Evolutionary conservation across 2,113 vertebrate species (phyloP).

Genomic region (Australoheros scitulus): DNA sequence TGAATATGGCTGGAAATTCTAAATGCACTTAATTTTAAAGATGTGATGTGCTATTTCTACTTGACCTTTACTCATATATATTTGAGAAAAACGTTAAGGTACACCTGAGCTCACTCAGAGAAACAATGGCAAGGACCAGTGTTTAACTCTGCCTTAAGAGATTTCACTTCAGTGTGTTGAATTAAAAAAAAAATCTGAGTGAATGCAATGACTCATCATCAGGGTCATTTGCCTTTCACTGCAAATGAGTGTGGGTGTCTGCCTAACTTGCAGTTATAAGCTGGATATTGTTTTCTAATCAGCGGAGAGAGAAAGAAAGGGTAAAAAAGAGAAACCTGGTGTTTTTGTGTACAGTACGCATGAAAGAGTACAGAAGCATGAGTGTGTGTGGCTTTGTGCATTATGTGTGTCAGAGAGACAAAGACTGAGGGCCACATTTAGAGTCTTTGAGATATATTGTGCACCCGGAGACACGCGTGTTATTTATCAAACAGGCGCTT

Average conservation of each 20-base stretch:
- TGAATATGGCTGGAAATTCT: not conserved
- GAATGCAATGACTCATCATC: slow-evolving; percentile 81
- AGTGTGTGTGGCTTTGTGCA: slow-evolving; percentile 13
- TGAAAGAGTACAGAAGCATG: not conserved
- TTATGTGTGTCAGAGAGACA: slow-evolving; percentile 34
- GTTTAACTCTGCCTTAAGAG: slow-evolving; percentile 53
- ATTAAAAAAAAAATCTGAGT: slow-evolving; percentile 70
- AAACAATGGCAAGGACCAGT: slow-evolving; percentile 47
- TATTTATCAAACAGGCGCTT: slow-evolving; percentile 41
- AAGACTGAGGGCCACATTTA: slow-evolving; percentile 44
- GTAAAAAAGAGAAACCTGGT: slow-evolving; percentile 27
- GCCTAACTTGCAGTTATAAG: slow-evolving; percentile 80
- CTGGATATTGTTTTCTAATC: slow-evolving; percentile 81
- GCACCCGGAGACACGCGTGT: slow-evolving; percentile 28
- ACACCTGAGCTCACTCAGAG: slow-evolving; percentile 46
- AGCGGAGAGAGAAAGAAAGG: slow-evolving; percentile 50
- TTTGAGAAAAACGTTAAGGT: slow-evolving; percentile 32
- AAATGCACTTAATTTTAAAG: not conserved
- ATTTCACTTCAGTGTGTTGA: slow-evolving; percentile 64
- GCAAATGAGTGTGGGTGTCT: slow-evolving; percentile 84
- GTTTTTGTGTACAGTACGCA: slow-evolving; percentile 17
- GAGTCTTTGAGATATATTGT: slow-evolving; percentile 32
- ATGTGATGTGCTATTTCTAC: not conserved
- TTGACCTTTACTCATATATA: not conserved
- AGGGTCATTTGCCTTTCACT: slow-evolving; percentile 82